phyloP scores from a whole-genome alignment of 2,113 vertebrate species.

The Ramphastos sulfuratus region DNA sequence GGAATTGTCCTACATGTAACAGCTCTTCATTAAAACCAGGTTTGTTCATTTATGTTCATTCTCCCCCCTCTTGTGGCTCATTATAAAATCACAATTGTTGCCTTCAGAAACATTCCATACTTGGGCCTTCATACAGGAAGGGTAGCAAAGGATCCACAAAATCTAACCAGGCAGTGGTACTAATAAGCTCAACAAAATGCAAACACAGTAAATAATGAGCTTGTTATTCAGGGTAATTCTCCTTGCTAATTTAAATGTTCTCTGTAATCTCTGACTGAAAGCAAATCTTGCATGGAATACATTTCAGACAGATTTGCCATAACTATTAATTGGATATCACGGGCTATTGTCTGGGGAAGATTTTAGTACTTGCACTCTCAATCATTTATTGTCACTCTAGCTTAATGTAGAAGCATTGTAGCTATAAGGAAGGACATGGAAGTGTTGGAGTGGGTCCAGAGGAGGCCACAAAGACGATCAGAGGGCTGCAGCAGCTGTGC shows the following conservation, averaged over 20 bases:
- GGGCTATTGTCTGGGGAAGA: background rate
- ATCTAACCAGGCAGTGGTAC: background rate
- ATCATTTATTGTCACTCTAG: background rate
- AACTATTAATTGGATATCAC: background rate
- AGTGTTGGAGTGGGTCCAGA: no score
- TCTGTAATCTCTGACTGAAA: background rate
- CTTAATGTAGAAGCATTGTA: background rate
- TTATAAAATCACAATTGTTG: constrained; percentile 74
- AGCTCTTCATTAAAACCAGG: constrained; percentile 30
- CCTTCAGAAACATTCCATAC: background rate
- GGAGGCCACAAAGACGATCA: no score
- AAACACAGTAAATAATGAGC: constrained; percentile 35
- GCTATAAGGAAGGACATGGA: no score
- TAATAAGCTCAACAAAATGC: constrained; percentile 4
- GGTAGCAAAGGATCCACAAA: background rate
- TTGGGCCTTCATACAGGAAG: background rate
- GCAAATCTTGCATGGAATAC: background rate
- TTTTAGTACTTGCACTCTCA: background rate
- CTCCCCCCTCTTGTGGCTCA: constrained; percentile 80
- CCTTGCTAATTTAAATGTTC: background rate
- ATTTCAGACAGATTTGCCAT: background rate
- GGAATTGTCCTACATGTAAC: background rate
- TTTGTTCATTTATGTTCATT: constrained; percentile 72
- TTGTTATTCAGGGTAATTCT: constrained; percentile 15
- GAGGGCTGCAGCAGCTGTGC: no score